Percentiles rank a stretch among this genome's conserved stretches.
Evolutionary conservation across 2,888 invertebrate genomes (phyloP).

Genomic region (Idaea dimidiata): DNA sequence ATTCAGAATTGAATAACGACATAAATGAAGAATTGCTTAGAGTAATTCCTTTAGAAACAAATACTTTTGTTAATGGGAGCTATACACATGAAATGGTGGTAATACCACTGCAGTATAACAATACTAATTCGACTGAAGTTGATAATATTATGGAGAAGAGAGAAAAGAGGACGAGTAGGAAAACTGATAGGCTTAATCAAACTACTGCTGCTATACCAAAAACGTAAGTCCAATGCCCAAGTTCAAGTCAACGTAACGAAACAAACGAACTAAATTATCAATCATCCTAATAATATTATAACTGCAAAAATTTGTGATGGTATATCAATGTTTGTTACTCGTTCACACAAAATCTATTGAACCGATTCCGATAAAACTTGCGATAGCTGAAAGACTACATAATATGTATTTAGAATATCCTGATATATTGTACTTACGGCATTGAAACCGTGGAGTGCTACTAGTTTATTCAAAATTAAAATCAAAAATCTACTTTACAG

Average conservation of each 20-base stretch:
- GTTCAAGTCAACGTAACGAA: no score
- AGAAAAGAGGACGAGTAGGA: slow-evolving; percentile 75
- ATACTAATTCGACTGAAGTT: slow-evolving; percentile 68
- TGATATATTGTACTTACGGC: no score
- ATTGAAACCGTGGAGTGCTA: no score
- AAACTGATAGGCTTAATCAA: slow-evolving; percentile 74
- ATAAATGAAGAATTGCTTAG: slow-evolving; percentile 50
- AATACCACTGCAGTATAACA: slow-evolving; percentile 60
- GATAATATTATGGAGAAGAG: slow-evolving; percentile 63
- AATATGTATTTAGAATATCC: no score
- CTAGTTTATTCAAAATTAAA: background rate
- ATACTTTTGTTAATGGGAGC: background rate
- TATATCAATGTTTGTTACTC: background rate
- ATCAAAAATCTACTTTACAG: slow-evolving; percentile 41
- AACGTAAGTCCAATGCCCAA: slow-evolving; percentile 75
- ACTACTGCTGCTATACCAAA: slow-evolving; percentile 75
- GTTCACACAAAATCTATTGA: no score
- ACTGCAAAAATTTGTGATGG: background rate
- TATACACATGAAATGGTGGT: slow-evolving; percentile 52
- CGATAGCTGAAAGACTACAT: no score
- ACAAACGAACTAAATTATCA: no score
- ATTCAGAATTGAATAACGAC: slow-evolving; percentile 43
- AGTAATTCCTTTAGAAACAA: slow-evolving; percentile 58
- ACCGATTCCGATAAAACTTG: no score
- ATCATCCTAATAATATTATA: no score